Base-by-base conservation (phyloP, 2,797 vertebrate genomes). In the Myioborus melanocephalus region DNA sequence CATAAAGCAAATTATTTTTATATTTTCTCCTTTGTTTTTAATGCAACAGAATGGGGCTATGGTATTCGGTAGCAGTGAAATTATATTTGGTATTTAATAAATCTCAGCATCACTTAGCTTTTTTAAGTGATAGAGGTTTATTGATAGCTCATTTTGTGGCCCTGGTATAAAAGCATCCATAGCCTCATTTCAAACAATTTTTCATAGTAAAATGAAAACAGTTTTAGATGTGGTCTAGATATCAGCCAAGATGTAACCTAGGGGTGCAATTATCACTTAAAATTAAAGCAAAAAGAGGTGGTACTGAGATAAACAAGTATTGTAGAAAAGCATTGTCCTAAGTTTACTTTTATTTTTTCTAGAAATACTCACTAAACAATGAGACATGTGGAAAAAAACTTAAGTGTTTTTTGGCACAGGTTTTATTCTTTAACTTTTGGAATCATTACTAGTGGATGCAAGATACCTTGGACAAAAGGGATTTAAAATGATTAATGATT, bases 251-350 rank as follows among this genome's bases (percentile, higher is more conserved):
- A 87, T 18, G 15, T 69, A 93, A 78, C 60, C 85, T 93, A 66
- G 57, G 63, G 89, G 60, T 73, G 34, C 61, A 95, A 96, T 95
- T 96, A 95, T 63, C 53, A 65, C 32, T 89, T 91, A 61, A 47
- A 35, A 91, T 53, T 87, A 90, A 87, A 89, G 52, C 17, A 28
- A 88, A 92, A 94, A 60, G 35, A 83, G 59, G 28, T 77, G 27
- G 43, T 52, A 69, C 59, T 50, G 50, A 85, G n/a, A 90, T 49
- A 94, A 94, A 83, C 43, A 94, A 79, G 12, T 53, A 35, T 75
- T 87, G 68, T 65, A 81, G 86, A 87, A 90, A 92, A 64, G 2
- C 37, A 47, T 53, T 75, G 22, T 7, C 73, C 68, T 73, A 55
- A 59, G 15, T 79, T 78, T 57, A 55, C 15, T 63, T 87, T 28